These are phyloP conservation scores for Papilio gigon DNA, from an alignment of 2,888 invertebrate genomes.

Conservation along the genomic window DNA sequence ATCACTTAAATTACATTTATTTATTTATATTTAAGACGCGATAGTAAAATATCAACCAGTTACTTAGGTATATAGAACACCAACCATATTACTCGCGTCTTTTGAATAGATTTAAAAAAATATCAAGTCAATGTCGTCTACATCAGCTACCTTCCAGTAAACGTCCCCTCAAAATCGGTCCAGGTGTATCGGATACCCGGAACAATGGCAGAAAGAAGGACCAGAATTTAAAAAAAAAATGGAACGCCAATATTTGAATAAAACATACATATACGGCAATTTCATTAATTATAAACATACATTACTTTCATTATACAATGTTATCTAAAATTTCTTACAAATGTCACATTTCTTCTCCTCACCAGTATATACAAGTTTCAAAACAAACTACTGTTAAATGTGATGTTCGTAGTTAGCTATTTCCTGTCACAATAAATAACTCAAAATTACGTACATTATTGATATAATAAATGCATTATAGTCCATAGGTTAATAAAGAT, in stretches of 20 bases:
- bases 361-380: background rate
- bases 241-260: too few relatives aligned
- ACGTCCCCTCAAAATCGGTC: too few relatives aligned
- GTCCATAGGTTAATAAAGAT: background rate
- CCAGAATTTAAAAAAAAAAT: too few relatives aligned
- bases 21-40: background rate
- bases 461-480: slow-evolving; percentile 20
- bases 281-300: too few relatives aligned
- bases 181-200: too few relatives aligned
- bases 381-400: background rate
- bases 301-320: too few relatives aligned
- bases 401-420: background rate
- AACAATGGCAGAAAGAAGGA: too few relatives aligned
- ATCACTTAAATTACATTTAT: background rate
- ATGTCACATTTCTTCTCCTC: background rate
- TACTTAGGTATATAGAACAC: background rate
- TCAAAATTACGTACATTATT: slow-evolving; percentile 31
- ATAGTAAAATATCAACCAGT: background rate
- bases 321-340: background rate
- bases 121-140: too few relatives aligned
- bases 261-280: too few relatives aligned
- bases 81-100: background rate
- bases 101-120: too few relatives aligned
- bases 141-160: too few relatives aligned
- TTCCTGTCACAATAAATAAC: slow-evolving; percentile 5